Base-by-base conservation (phyloP, 2,113 vertebrate genomes). In the Phalacrocorax carbo region DNA sequence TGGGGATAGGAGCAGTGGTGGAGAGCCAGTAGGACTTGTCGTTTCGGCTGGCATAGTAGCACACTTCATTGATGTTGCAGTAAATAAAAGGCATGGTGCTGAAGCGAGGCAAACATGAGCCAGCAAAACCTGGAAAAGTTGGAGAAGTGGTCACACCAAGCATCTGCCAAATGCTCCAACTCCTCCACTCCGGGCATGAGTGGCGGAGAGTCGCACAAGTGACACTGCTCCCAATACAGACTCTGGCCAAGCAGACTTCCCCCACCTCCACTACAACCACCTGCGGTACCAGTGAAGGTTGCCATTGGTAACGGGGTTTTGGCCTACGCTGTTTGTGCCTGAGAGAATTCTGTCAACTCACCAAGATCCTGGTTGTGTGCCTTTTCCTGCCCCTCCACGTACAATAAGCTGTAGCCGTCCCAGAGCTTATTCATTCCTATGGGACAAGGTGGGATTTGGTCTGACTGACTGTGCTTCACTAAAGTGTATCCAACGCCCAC, bases 21-120 rank as follows among this genome's bases (percentile, higher is more conserved):
- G 99, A 99, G 27, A 99, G 99, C 99, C 99, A 99, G 96, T 99
- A 99, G 91, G 99, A 99, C 75, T 99, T 99, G 97, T 99, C 99
- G 0, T 99, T 99, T 60, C 99, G 98, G 93, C 99, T 99, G 92
- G 99, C 99, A 0, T 99, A 99, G 97, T 99, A 99, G 97, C 99
- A 99, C 57, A 99, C 96, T 71, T 99, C 99, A 1, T 99, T 98
- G 92, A 99, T 97, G 77, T 99, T 99, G 98, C 99, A 99, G 98
- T 99, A 99, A 86, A 99, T 98, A 95, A 99, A 99, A 46, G 99
- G 99, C 98, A 99, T 99, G 90, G 99, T 99, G 98, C 97, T 99
- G 98, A 99, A 99, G 86, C 98, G 98, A 40, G 99, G 99, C 82
- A 99, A 98, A 86, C 99, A 99, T 0, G 99, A 99, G 46, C 99